phyloP scores from a whole-genome alignment of 37 sponge, comb jelly and placozoan species.

The Lycopodina hypogea region DNA sequence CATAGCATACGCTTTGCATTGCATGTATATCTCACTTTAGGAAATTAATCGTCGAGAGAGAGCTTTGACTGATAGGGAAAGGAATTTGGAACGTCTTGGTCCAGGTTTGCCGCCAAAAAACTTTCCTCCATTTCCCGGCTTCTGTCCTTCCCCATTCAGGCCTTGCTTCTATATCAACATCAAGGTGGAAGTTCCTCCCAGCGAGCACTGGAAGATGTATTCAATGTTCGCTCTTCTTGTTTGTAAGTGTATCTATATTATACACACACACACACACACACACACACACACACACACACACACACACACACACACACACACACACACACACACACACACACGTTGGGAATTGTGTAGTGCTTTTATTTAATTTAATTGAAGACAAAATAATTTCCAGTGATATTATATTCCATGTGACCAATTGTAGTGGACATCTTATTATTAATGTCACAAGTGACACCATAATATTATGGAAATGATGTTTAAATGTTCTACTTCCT shows the following conservation, averaged over 20 bases:
- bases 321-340: constrained; percentile 2
- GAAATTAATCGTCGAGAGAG: constrained; percentile 55
- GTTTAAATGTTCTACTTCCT: too few relatives aligned
- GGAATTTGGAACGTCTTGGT: constrained; percentile 40
- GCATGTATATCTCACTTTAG: constrained; percentile 17
- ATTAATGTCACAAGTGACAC: too few relatives aligned
- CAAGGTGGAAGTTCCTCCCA: constrained; percentile 77
- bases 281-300: constrained; percentile 5
- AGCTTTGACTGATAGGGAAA: constrained; percentile 43
- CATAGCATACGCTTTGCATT: too few relatives aligned
- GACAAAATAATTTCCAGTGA: too few relatives aligned
- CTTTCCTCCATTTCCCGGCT: constrained; percentile 88
- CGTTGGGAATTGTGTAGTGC: too few relatives aligned
- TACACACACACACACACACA: background rate
- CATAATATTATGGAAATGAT: too few relatives aligned
- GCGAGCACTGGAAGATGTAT: constrained; percentile 67
- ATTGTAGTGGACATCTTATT: too few relatives aligned
- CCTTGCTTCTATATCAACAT: constrained; percentile 95
- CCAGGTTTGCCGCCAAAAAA: constrained; percentile 69
- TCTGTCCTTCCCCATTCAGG: constrained; percentile 71
- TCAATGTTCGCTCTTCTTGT: constrained; percentile 38
- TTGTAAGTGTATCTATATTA: constrained; percentile 25
- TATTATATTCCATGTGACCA: too few relatives aligned
- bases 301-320: background rate
- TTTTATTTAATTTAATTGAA: too few relatives aligned